Base-by-base conservation (phyloP, 2,888 invertebrate species). In the Eumerus sabulonum region DNA sequence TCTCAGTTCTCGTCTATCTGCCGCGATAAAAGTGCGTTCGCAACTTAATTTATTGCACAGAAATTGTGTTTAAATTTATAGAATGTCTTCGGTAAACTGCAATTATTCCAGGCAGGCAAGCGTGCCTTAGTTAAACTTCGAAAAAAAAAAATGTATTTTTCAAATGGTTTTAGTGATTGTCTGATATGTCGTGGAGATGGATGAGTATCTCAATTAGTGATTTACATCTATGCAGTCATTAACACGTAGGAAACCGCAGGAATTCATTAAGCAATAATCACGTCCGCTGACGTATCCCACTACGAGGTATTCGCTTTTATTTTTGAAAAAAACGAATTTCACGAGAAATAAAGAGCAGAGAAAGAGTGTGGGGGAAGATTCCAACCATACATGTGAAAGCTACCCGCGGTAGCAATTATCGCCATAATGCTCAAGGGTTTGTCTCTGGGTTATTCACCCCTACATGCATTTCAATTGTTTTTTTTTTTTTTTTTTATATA, bases 381-480 rank as follows among this genome's bases (percentile, higher is more conserved):
- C 54, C 77, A 73, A 73, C 63, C 59, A 56, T 44, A 64, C 36
- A 70, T 57, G 53, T 54, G 64, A 45, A 47, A 60, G 45, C 45
- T 44, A 68, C 77, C 77, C 68, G 74, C 79, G 79, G 77, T 77
- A 74, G 79, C 79, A 79, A 79, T 79, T 79, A 79, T 79, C 79
- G 74, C 74, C 79, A 64, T 50, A 74, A 63, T 56, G 74, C 79
- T 79, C 59, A 64, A 70, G 79, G 79, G 74, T 74, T 73, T 73
- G 47, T 77, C 57, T 77, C 67, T 63, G 47, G 67, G 67, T 73
- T 77, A 62, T 73, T 79, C 79, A 79, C 73, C 74, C 70, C 59
- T 54, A 63, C 40, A 50, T 62, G 35, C 9, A 56, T 4, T 27
- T 9, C 11, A 50, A 42, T 53, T 64, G 56, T 42, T 27, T 27